Conservation (phyloP, 2,888 invertebrate species). For the Cryptosula pallasiana region DNA sequence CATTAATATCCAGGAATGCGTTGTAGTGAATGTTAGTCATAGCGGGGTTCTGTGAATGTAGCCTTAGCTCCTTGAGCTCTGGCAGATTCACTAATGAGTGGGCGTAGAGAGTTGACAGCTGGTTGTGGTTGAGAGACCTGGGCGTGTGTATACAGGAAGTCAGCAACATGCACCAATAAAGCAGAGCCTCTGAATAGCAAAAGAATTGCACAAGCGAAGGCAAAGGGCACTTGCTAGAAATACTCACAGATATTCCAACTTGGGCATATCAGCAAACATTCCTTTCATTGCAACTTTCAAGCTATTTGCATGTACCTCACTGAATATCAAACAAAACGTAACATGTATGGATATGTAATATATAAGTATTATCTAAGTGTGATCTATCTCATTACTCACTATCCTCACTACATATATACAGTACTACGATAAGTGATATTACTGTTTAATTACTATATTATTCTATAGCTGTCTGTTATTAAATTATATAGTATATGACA, state of each 20-base stretch:
- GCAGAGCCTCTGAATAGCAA: neutral
- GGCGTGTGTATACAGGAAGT: no score
- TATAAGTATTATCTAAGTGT: neutral
- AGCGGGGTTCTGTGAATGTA: conserved; percentile 35
- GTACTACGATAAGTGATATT: neutral
- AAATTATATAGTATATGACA: no score
- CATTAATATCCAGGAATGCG: conserved; percentile 35
- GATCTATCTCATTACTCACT: neutral
- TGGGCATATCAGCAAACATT: conserved; percentile 30
- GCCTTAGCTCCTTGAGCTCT: conserved; percentile 33
- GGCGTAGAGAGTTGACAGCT: conserved; percentile 30
- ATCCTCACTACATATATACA: neutral
- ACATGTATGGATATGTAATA: neutral
- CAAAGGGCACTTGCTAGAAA: no score
- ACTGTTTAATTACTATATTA: no score
- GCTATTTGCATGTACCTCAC: neutral
- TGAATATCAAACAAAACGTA: neutral
- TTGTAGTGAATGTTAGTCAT: conserved; percentile 36
- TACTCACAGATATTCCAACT: conserved; percentile 35
- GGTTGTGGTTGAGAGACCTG: conserved; percentile 37
- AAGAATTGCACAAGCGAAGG: no score
- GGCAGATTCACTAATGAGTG: conserved; percentile 35
- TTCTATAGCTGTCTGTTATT: no score
- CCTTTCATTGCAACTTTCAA: neutral
- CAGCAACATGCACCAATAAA: no score